Evolutionary conservation across 2,797 vertebrate genomes (phyloP).

Genomic region (Sphaeramia orbicularis): DNA sequence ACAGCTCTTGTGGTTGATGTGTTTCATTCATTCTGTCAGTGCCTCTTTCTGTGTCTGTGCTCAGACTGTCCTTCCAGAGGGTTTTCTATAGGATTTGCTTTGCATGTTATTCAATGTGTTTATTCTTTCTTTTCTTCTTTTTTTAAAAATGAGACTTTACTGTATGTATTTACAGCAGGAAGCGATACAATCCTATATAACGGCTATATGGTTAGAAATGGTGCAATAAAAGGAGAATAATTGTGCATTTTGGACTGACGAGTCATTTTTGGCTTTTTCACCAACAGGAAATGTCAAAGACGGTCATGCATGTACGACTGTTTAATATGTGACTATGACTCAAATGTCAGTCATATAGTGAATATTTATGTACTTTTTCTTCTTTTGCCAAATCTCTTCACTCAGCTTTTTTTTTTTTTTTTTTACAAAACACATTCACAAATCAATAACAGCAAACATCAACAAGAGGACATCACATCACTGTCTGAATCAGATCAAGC

Average conservation of each 20-base stretch:
- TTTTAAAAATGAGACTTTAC: background rate
- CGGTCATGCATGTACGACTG: too few species aligned
- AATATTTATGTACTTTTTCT: too few species aligned
- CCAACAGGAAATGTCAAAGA: too few species aligned
- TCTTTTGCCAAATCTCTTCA: too few species aligned
- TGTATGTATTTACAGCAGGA: conserved; percentile 30
- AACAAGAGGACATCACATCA: too few species aligned
- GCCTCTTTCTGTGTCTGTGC: conserved; percentile 43
- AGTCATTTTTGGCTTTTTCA: background rate
- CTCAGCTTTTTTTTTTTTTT: too few species aligned
- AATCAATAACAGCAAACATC: too few species aligned
- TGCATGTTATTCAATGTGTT: conserved; percentile 28
- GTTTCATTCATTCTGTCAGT: conserved; percentile 19
- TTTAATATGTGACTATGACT: too few species aligned
- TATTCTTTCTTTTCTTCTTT: conserved; percentile 4
- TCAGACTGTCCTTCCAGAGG: background rate
- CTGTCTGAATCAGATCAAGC: too few species aligned
- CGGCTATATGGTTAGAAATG: conserved; percentile 16
- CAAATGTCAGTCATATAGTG: too few species aligned
- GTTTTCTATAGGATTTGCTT: conserved; percentile 10
- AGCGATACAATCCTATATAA: conserved; percentile 2
- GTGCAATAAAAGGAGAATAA: conserved; percentile 59
- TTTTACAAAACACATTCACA: too few species aligned
- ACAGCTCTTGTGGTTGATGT: background rate
- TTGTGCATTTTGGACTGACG: background rate